These are phyloP conservation scores for Mactromeris polynyma DNA, from an alignment of 2,888 invertebrate species.

Conservation along the genomic window DNA sequence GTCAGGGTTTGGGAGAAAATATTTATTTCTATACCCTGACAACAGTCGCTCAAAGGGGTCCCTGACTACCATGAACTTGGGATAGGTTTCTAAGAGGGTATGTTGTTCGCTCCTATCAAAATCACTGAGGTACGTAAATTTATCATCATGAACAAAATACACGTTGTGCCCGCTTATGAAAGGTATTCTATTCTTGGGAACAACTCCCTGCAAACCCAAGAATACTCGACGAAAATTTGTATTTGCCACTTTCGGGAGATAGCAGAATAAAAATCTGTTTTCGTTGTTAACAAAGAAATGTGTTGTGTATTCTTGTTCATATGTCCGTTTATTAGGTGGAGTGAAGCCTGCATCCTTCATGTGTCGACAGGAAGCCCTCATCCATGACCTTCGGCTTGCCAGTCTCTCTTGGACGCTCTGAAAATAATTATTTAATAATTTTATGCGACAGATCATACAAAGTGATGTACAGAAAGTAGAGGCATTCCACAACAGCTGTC, in stretches of 20 bases:
- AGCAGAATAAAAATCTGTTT: slow-evolving; percentile 96
- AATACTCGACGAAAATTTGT: slow-evolving; percentile 97
- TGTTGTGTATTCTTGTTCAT: slow-evolving; percentile 37
- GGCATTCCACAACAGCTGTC: too few species aligned
- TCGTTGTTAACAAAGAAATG: slow-evolving; percentile 91
- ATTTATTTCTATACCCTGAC: slow-evolving; percentile 96
- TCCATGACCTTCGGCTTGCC: background rate
- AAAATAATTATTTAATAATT: background rate
- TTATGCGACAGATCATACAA: background rate
- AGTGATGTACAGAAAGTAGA: too few species aligned
- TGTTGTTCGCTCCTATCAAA: slow-evolving; percentile 89
- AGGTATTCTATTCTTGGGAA: slow-evolving; percentile 69
- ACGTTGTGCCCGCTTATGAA: slow-evolving; percentile 74
- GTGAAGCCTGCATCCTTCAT: background rate
- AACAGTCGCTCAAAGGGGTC: slow-evolving; percentile 96
- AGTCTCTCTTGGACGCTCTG: background rate
- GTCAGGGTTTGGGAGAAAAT: slow-evolving; percentile 86
- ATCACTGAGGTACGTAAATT: slow-evolving; percentile 72
- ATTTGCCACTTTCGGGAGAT: slow-evolving; percentile 96
- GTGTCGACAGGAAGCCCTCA: background rate
- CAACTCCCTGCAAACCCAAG: slow-evolving; percentile 91
- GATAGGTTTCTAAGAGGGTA: slow-evolving; percentile 92
- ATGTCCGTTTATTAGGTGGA: background rate
- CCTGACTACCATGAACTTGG: slow-evolving; percentile 94
- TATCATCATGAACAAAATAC: slow-evolving; percentile 71